A percentile compares a stretch with the other conserved stretches of the same genome.
Conservation (phyloP, 2,113 vertebrate species). For the Daphoenositta chrysoptera region DNA sequence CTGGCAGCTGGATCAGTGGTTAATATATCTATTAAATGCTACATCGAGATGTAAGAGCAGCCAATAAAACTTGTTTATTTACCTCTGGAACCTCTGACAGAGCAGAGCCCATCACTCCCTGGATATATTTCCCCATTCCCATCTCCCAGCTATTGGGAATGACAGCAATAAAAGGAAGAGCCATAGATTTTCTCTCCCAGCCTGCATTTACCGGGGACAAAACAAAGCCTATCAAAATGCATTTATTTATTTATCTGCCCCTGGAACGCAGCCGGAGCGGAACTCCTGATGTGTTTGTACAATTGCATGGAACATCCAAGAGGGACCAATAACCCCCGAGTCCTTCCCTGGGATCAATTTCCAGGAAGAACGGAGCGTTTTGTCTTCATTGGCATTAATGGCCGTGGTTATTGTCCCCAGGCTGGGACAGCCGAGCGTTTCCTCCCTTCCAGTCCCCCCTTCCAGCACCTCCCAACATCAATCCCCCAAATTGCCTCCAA, state of each 20-base stretch:
- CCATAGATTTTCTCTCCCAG: not conserved
- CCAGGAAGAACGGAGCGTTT: not conserved
- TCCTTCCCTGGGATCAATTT: not conserved
- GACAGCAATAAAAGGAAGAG: conserved; percentile 17
- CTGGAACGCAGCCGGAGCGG: not conserved
- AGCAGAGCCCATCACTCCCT: not conserved
- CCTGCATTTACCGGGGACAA: not conserved
- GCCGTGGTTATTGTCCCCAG: not conserved
- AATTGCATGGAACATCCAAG: conserved; percentile 14
- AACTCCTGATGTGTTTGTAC: not conserved
- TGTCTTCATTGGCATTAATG: conserved; percentile 10
- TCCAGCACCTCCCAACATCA: not conserved
- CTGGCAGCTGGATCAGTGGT: conserved; percentile 14
- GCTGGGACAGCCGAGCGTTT: not conserved
- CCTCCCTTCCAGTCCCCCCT: not conserved
- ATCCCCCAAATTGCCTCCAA: conserved; percentile 31
- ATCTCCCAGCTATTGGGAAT: not conserved
- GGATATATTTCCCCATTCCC: not conserved
- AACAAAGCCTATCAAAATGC: not conserved
- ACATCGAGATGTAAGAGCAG: conserved; percentile 20
- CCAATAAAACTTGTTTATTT: conserved; percentile 59
- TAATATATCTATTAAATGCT: conserved; percentile 41
- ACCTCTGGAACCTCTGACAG: conserved; percentile 30
- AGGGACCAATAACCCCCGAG: not conserved
- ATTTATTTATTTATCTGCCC: conserved; percentile 18